A percentile compares a stretch with the other conserved stretches of the same genome.
Evolutionary conservation across 1,140 invertebrate genomes (phyloP).

Genomic region (Hermetia illucens): DNA sequence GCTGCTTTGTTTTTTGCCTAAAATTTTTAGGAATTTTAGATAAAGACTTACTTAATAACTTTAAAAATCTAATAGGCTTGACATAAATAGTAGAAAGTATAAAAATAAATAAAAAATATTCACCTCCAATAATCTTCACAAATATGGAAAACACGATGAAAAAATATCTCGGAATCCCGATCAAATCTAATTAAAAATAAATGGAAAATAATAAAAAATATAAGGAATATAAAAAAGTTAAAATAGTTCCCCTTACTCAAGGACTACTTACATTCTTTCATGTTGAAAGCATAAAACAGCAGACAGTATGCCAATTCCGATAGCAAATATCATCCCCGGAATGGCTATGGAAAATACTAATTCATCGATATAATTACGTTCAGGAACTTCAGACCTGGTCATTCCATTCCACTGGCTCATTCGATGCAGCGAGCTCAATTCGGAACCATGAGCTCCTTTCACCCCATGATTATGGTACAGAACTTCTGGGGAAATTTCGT

Average conservation of each 20-base stretch:
- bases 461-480: constrained; percentile 18
- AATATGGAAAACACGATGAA: constrained; percentile 28
- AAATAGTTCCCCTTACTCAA: not conserved
- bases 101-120: constrained; percentile 8
- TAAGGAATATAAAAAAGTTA: not conserved
- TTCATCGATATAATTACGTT: constrained; percentile 54
- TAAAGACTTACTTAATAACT: not conserved
- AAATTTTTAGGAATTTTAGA: not conserved
- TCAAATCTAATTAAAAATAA: constrained; percentile 18
- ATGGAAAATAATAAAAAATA: constrained; percentile 8
- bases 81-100: not conserved
- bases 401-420: constrained; percentile 26
- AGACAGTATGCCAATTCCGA: constrained; percentile 50
- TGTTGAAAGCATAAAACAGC: constrained; percentile 62
- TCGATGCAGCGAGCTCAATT: constrained; percentile 8
- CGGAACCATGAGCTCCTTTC: constrained; percentile 7
- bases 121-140: constrained; percentile 17
- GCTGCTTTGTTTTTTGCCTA: not conserved
- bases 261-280: constrained; percentile 61
- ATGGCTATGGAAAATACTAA: constrained; percentile 54
- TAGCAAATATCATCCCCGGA: constrained; percentile 48
- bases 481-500: constrained; percentile 18
- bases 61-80: not conserved
- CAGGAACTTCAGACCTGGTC: constrained; percentile 41
- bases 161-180: constrained; percentile 27